phyloP scores from a whole-genome alignment of 2,797 vertebrate genomes.

The Amazona ochrocephala region DNA sequence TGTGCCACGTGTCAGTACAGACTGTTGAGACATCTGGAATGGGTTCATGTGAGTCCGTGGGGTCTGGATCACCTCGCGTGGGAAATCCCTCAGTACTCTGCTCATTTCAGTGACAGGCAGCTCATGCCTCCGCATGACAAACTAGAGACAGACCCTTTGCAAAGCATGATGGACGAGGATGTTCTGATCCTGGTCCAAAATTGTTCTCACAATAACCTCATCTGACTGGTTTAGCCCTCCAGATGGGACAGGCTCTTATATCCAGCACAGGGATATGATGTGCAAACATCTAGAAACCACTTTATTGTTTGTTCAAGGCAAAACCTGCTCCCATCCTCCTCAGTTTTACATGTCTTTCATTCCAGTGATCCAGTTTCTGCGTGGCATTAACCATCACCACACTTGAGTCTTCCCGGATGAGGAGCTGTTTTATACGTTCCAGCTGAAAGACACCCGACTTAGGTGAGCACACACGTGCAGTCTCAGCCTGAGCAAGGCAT shows the following conservation, averaged over 20 bases:
- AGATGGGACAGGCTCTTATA: neutral
- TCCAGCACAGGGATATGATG: neutral
- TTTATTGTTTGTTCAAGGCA: neutral
- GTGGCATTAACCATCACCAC: neutral
- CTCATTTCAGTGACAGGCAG: conserved; percentile 27
- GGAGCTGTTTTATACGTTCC: neutral
- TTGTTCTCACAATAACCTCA: neutral
- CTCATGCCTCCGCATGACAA: neutral
- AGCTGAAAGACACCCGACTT: neutral
- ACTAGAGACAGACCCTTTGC: neutral
- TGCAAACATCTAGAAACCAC: neutral
- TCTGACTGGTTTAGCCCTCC: conserved; percentile 10
- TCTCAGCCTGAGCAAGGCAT: neutral
- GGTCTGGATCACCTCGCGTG: neutral
- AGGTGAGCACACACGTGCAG: neutral
- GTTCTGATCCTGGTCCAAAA: conserved; percentile 14
- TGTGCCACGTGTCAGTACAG: neutral
- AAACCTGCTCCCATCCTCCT: neutral
- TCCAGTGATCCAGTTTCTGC: neutral
- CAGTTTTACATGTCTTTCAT: neutral
- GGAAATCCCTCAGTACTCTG: neutral
- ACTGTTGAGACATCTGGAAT: neutral
- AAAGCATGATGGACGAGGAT: neutral
- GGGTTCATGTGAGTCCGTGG: conserved; percentile 12
- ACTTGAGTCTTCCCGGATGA: neutral